A percentile compares a stretch with the other conserved stretches of the same genome.
Evolutionary conservation across 2,113 vertebrate species (phyloP).

Genomic region (Embiotoca jacksoni): DNA sequence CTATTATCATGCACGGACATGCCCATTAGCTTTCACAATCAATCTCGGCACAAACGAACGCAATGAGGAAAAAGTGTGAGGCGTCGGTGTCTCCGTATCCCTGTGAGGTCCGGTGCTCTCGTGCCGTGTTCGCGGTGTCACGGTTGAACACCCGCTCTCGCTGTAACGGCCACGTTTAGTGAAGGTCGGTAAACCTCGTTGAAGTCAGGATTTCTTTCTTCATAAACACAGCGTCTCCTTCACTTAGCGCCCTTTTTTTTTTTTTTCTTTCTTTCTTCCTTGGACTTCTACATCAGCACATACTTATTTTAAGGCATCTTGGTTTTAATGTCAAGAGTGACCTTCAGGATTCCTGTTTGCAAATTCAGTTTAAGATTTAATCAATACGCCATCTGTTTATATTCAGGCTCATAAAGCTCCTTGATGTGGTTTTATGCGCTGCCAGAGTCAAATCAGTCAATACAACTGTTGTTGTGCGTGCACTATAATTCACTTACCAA

Average conservation of each 20-base stretch:
- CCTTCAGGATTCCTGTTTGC: constrained; percentile 55
- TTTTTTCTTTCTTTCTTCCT: neutral
- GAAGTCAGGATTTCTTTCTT: constrained; percentile 28
- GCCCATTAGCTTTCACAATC: constrained; percentile 58
- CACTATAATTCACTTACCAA: constrained; percentile 32
- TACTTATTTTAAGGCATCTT: constrained; percentile 22
- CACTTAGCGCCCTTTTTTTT: neutral
- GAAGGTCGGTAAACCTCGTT: constrained; percentile 60
- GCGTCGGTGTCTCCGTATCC: constrained; percentile 17
- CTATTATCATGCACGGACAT: constrained; percentile 66
- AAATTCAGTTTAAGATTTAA: constrained; percentile 59
- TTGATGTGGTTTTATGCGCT: constrained; percentile 60
- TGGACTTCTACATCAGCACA: neutral
- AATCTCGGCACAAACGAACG: constrained; percentile 25
- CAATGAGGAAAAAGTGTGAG: constrained; percentile 24
- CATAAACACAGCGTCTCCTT: constrained; percentile 22
- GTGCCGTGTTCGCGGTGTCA: neutral
- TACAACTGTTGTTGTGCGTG: constrained; percentile 19
- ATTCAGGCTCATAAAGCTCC: constrained; percentile 53
- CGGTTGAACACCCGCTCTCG: constrained; percentile 7
- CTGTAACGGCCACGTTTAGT: constrained; percentile 26
- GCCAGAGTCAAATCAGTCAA: constrained; percentile 60
- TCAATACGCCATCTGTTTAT: constrained; percentile 69
- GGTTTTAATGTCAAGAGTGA: constrained; percentile 18
- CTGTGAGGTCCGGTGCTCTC: constrained; percentile 9